Evolutionary conservation across 1,140 invertebrate species (phyloP), one percentile per base, ranked within the genome.

Genomic region (Papilio glaucus): DNA sequence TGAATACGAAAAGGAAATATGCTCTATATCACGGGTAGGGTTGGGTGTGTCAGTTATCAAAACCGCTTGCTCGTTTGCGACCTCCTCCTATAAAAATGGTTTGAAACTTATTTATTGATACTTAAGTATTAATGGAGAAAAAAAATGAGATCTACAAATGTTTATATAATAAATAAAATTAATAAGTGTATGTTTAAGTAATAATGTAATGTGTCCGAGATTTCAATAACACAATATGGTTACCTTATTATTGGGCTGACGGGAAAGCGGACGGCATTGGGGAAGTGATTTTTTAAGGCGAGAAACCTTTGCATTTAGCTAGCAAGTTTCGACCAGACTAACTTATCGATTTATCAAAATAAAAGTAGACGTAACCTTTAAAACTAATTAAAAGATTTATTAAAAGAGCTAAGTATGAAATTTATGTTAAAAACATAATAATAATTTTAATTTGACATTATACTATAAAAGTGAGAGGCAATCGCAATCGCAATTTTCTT

Each of bases 221-320:
- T 24, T 68, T 45, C 2, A 41, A 42, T 12, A 5, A 9, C 24
- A 26, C 13, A 67, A 67, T 21, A 39, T 42, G 15, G 38, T n/a
- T 13, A 68, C 38, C 63, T 18, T 49, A 18, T 45, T 21, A 0
- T 8, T 10, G 67, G 24, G 67, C 37, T 33, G 41, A n/a, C 41
- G 42, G 24, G 67, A 69, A 69, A 69, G 67, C 67, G 67, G 42
- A 53, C 42, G 67, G 67, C 67, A 69, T 69, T 53, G 42, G 67
- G 67, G 41, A 49, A 69, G 67, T 69, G 67, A 49, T 57, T 69
- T 69, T 65, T 69, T 69, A 69, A 69, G 67, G 42, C 67, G 67
- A 49, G 67, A 69, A 69, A 69, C 67, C 67, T 69, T 69, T 69
- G 45, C 39, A 26, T 68, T 68, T 6, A 53, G 29, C 45, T 18